A percentile compares a stretch with the other conserved stretches of the same genome.
Conservation (phyloP, 2,113 vertebrate species). For the Hippopotamus amphibius region DNA sequence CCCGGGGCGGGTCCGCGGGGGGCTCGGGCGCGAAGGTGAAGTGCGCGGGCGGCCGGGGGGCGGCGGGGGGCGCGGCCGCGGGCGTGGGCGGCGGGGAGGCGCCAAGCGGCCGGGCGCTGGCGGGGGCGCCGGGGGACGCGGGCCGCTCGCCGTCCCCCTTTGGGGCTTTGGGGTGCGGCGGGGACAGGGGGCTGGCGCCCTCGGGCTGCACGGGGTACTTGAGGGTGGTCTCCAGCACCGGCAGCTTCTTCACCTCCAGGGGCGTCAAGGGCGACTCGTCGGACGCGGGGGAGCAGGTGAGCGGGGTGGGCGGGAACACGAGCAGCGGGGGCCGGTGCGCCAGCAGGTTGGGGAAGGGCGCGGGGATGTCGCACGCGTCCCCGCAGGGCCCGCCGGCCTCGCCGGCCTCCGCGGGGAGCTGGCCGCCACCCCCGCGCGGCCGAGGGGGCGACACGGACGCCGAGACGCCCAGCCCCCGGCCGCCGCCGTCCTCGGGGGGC, state of each 20-base stretch:
- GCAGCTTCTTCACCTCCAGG: conserved; percentile 96
- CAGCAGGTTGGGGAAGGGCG: conserved; percentile 97
- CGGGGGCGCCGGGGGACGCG: conserved; percentile 90
- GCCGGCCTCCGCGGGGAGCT: conserved; percentile 59
- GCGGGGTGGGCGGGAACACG: conserved; percentile 96
- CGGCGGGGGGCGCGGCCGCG: conserved; percentile 86
- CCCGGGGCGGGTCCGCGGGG: conserved; percentile 87
- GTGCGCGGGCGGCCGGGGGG: conserved; percentile 91
- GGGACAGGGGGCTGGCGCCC: conserved; percentile 92
- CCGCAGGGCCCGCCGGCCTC: conserved; percentile 79
- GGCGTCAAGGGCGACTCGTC: conserved; percentile 98
- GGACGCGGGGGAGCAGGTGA: conserved; percentile 96
- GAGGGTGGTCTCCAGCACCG: conserved; percentile 95
- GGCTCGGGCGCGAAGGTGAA: conserved; percentile 93
- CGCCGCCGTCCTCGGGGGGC: conserved; percentile 86
- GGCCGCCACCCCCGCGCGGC: conserved; percentile 82
- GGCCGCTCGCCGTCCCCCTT: conserved; percentile 87
- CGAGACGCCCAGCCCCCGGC: conserved; percentile 66
- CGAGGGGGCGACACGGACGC: conserved; percentile 77
- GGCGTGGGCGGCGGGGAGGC: conserved; percentile 93
- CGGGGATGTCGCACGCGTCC: conserved; percentile 93
- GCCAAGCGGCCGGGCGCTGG: conserved; percentile 89
- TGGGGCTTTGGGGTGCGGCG: conserved; percentile 90
- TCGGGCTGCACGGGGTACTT: conserved; percentile 92
- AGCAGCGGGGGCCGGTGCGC: conserved; percentile 95